Evolutionary conservation across 2,797 vertebrate species (phyloP), one percentile per base, ranked within the genome.

Genomic region (Typhlichthys eigenmanni): DNA sequence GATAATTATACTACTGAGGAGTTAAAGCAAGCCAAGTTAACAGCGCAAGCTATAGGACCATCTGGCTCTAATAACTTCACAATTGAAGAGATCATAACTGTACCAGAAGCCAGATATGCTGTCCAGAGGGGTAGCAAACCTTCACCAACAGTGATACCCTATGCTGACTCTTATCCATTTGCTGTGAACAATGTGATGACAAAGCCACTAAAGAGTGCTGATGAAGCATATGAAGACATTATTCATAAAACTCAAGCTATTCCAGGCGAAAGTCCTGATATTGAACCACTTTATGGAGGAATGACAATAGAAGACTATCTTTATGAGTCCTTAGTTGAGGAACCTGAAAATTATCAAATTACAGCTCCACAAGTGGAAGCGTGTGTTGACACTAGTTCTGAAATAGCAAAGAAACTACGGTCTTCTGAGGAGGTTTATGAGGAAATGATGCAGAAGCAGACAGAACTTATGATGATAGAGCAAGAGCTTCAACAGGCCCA

Each of bases 261-360:
- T 85, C 91, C 94, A 85, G 91, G 86, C 71, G 96, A 95, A 71
- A 94, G 95, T 77, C 90, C 93, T 14, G 96, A 96, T 81, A 95
- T 98, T 83, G 97, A 98, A 69, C 93, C 96, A 34, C 92, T 99
- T 24, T 98, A 97, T 82, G 96, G 95, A 50, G 97, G 97, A 58
- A 96, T 99, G 96, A 48, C 96, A 80, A 98, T 98, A 88, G 97
- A 99, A 66, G 97, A 99, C 88, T 99, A 98, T 85, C 96, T 97
- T 83, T 99, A 99, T 75, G 96, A 98, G 71, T 96, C 97, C 58
- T 92, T 99, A 80, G 92, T 99, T 70, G 96, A 96, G 69, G 95
- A 96, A 55, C 88, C 93, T 86, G 92, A 92, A 73, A 80, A 83
- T 11, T 85, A 90, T 60, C 57, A 87, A n/a, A 88, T 34, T 74